Evolutionary conservation across 2,797 vertebrate species (phyloP), one percentile per base, ranked within the genome.

Genomic region (Karalla daura): DNA sequence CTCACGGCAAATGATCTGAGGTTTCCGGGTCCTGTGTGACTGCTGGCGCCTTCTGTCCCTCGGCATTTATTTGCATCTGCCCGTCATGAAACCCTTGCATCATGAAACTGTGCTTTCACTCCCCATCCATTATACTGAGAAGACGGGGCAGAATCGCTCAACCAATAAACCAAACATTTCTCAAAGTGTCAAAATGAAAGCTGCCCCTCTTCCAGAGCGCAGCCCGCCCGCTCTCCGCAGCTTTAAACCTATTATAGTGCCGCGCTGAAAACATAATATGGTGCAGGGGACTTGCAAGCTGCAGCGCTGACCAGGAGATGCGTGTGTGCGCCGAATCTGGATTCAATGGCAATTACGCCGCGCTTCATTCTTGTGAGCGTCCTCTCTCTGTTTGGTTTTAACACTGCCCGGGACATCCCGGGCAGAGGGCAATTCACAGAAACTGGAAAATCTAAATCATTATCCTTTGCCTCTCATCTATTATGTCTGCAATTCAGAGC

Each of bases 31-130:
- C 58, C 37, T 54, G 53, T 63, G 58, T n/a, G 69, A 51, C 33
- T 45, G 30, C 76, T 39, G 55, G 12, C 1, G 28, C 37, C 54
- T 52, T 53, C 50, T 5, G 18, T 70, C 36, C 36, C 54, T 62
- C 66, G 74, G 76, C 80, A 68, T 55, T 85, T 86, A 83, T 87
- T 82, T 76, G 76, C 68, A 70, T 78, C 72, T 33, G 70, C 35
- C 30, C 73, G 81, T 72, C 63, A 71, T 76, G 80, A 81, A 81
- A 70, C 62, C 82, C 79, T 86, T 76, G 81, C 84, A 81, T 85
- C 78, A 81, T 80, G 81, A 67, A 84, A 82, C 59, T 25, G 52
- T 62, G 63, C 46, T 2, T 36, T 60, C 77, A 25, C 76, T 74
- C 37, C 39, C 54, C 44, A 76, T 85, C 62, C 54, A 77, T 84